Evolutionary conservation across 2,113 vertebrate genomes (phyloP).

Genomic region (Tachycineta bicolor): DNA sequence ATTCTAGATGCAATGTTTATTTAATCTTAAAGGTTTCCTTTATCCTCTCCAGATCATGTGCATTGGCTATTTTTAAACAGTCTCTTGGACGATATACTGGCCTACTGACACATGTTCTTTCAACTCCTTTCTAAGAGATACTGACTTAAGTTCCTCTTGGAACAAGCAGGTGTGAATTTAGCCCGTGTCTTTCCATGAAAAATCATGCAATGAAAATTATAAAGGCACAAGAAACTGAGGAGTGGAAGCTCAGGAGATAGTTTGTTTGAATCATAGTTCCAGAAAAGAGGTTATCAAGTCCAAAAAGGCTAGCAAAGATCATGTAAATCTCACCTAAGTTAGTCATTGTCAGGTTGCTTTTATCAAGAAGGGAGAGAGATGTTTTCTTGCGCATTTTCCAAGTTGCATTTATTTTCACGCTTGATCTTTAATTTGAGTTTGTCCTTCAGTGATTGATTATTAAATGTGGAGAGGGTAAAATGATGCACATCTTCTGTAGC

Average conservation of each 20-base stretch:
- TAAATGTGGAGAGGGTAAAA: background rate
- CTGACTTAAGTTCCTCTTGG: slow-evolving; percentile 8
- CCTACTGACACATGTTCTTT: slow-evolving; percentile 30
- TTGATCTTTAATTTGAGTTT: background rate
- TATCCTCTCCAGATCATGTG: slow-evolving; percentile 46
- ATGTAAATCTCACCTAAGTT: background rate
- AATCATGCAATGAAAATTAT: background rate
- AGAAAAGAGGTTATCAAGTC: background rate
- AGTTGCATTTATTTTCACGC: background rate
- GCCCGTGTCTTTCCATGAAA: background rate
- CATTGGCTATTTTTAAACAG: slow-evolving; percentile 53
- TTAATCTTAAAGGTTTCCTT: slow-evolving; percentile 60
- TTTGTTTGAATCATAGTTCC: background rate
- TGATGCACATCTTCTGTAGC: background rate
- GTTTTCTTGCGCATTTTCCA: background rate
- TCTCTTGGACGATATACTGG: slow-evolving; percentile 36
- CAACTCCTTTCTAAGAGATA: background rate
- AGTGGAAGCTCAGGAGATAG: background rate
- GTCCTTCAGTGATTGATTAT: background rate
- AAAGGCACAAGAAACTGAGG: background rate
- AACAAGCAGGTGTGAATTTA: slow-evolving; percentile 1
- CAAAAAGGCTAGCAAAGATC: background rate
- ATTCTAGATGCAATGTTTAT: slow-evolving; percentile 60
- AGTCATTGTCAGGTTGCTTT: background rate
- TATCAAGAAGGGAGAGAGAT: background rate